Evolutionary conservation across 2,888 invertebrate genomes (phyloP), one percentile per base, ranked within the genome.

Genomic region (Apamea anceps): DNA sequence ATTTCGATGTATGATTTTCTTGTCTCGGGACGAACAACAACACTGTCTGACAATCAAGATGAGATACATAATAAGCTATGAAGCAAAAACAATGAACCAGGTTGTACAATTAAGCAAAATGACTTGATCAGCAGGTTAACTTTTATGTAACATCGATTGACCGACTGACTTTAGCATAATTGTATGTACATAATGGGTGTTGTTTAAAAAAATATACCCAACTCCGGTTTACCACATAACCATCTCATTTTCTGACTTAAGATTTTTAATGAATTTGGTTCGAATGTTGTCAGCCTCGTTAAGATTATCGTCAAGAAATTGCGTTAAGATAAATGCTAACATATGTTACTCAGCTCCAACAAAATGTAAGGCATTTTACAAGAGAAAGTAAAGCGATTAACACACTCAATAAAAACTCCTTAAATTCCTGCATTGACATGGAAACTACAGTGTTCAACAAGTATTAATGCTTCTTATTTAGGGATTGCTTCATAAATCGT

Each of bases 381-480:
- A 77, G 82, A 60, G 85, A 85, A 86, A 87, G 87, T 82, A 15
- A 70, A 62, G 71, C 67, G 73, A 66, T 76, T 79, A 84, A 42
- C 32, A 68, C 32, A 68, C 57, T 75, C 71, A 57, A 82, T 70
- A 72, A 79, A 79, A 87, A 86, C 77, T 77, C 65, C 80, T 73
- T 72, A 63, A 80, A 72, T 86, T 72, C 75, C 84, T 75, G 45
- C 18, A 80, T 73, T 42, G 72, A 80, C 72, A 70, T 77, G 57
- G 68, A 80, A 82, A 85, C 48, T 82, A 79, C 68, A 66, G n/a
- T 68, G 68, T 68, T 32, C 28, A 57, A 76, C 67, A 63, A 67
- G 51, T 84, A 85, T 86, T 62, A 65, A 79, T 70, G 68, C 32
- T 67, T 54, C 15, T 51, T 79, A 82, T 83, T 75, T 71, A 75